Percentiles rank a stretch among this genome's conserved stretches.
These are phyloP conservation scores for Timema podura DNA, from an alignment of 2,888 invertebrate genomes.

Conservation along the genomic window DNA sequence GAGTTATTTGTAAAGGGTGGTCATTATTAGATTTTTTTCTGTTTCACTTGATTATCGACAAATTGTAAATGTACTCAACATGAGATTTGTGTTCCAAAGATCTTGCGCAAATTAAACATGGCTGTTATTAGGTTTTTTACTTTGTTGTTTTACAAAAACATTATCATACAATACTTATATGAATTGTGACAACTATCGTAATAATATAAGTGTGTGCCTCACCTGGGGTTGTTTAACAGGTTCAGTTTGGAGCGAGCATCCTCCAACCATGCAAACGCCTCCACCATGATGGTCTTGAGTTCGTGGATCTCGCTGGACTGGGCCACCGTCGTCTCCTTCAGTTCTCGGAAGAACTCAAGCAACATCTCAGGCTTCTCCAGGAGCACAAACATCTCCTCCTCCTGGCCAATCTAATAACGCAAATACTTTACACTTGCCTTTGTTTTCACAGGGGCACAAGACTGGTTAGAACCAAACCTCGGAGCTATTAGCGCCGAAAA, in stretches of 20 bases:
- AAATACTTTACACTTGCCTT: constrained; percentile 23
- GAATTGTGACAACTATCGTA: too few species aligned
- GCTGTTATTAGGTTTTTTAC: too few species aligned
- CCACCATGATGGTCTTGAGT: constrained; percentile 48
- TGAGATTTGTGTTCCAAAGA: too few species aligned
- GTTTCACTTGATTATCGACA: too few species aligned
- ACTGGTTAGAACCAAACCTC: constrained; percentile 1
- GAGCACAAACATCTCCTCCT: constrained; percentile 50
- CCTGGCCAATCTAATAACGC: constrained; percentile 47
- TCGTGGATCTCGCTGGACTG: constrained; percentile 58
- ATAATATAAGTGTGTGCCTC: background rate
- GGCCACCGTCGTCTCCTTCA: constrained; percentile 56
- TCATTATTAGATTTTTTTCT: too few species aligned
- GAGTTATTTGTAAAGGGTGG: too few species aligned
- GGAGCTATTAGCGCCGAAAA: constrained; percentile 30
- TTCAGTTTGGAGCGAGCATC: constrained; percentile 49
- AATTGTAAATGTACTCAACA: too few species aligned
- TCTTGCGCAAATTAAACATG: too few species aligned
- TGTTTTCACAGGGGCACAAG: background rate
- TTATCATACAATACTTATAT: too few species aligned
- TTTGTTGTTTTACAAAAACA: too few species aligned
- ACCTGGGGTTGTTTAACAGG: constrained; percentile 37
- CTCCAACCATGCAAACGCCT: constrained; percentile 55
- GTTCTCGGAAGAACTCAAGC: constrained; percentile 55
- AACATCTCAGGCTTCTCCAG: constrained; percentile 19